Evolutionary conservation across 2,113 vertebrate genomes (phyloP), one percentile per base, ranked within the genome.

Genomic region (Varanus komodoensis): DNA sequence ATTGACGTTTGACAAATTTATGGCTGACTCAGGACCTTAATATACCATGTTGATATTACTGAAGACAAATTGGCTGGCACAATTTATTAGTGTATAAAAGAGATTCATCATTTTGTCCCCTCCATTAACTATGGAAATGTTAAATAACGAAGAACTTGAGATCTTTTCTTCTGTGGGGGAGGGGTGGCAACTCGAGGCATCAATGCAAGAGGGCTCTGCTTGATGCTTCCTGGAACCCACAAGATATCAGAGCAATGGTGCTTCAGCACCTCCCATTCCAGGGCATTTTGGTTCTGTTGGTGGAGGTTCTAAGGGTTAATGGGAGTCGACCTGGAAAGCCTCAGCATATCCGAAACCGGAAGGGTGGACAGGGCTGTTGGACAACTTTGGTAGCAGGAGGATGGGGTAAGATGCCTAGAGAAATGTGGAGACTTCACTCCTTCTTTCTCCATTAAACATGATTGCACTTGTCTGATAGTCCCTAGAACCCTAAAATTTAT

Each of bases 51-150:
- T 61, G 87, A 82, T 0, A 0, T 90, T 90, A 93, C 32, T 64
- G 74, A 75, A 92, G 94, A 93, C 94, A 91, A 93, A 93, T 91
- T 32, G 8, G 92, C 69, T 69, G 77, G n/a, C 64, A 44, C 91
- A 69, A 94, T 94, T 94, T 94, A 94, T 91, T 69, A 91, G 29
- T 0, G 0, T 1, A 2, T 64, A n/a, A 64, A 91, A 90, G 83
- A 32, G 92, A 69, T 1, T 27, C 67, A n/a, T 6, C 3, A 69
- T 71, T 77, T 87, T 71, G 77, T 85, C 81, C 87, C 48, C 84
- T 87, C 73, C 3, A 0, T 21, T 32, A 78, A 87, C 1, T 1
- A 6, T 11, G 87, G 64, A 82, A 86, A 86, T 44, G 1, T 29
- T 48, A 44, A 29, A 8, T 73, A 50, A 23, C 15, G 38, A 25